These are phyloP conservation scores for Philonicus albiceps DNA, from an alignment of 2,888 invertebrate genomes.

Conservation along the genomic window DNA sequence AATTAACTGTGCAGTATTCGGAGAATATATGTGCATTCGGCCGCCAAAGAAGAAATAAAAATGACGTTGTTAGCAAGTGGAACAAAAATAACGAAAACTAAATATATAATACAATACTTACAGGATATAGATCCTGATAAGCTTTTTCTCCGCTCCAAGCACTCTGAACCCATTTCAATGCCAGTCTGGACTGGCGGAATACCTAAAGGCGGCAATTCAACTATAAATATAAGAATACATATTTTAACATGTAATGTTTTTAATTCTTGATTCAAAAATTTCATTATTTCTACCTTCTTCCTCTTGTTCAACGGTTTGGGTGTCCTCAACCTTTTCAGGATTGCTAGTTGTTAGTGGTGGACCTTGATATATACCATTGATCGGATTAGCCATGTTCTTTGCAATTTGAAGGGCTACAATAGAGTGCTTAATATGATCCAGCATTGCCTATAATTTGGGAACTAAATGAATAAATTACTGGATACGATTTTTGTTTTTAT, in stretches of 20 bases:
- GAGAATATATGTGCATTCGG: background rate
- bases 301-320: conserved; percentile 32
- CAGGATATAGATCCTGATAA: conserved; percentile 50
- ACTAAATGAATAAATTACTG: conserved; percentile 48
- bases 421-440: conserved; percentile 97
- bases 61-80: background rate
- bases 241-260: no score
- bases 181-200: conserved; percentile 63
- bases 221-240: no score
- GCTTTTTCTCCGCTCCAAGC: conserved; percentile 65
- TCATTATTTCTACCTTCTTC: conserved; percentile 29
- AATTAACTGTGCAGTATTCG: background rate
- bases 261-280: no score
- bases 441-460: conserved; percentile 76
- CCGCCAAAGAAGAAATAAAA: background rate
- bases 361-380: conserved; percentile 86
- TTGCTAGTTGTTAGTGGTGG: conserved; percentile 59
- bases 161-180: conserved; percentile 73
- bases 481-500: background rate
- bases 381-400: conserved; percentile 93
- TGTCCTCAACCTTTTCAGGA: conserved; percentile 11
- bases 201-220: conserved; percentile 47
- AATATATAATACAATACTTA: conserved; percentile 47
- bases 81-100: background rate
- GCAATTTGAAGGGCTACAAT: conserved; percentile 98